Percentiles rank a stretch among this genome's conserved stretches.
Evolutionary conservation across 2,113 vertebrate species (phyloP).

Genomic region (Chunga burmeisteri): DNA sequence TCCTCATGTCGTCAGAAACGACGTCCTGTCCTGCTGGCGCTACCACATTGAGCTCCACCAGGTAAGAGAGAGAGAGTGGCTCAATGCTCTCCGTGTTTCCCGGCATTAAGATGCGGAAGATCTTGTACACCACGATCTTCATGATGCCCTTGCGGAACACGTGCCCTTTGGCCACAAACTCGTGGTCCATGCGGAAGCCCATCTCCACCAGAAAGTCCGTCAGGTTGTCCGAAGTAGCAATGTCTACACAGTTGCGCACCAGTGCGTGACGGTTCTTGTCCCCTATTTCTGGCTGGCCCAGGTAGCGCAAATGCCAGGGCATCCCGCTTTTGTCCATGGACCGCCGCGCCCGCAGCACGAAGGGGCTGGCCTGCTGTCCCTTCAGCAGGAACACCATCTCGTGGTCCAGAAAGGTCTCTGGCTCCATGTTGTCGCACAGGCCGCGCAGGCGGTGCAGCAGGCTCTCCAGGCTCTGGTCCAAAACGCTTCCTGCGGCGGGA

Average conservation of each 20-base stretch:
- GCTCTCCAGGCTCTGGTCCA: slow-evolving; percentile 94
- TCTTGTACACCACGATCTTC: slow-evolving; percentile 94
- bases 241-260: slow-evolving; percentile 95
- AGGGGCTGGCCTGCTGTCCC: slow-evolving; percentile 95
- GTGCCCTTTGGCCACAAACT: slow-evolving; percentile 93
- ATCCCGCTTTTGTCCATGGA: slow-evolving; percentile 84
- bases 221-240: slow-evolving; percentile 91
- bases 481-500: slow-evolving; percentile 83
- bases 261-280: slow-evolving; percentile 92
- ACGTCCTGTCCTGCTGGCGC: slow-evolving; percentile 75
- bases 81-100: slow-evolving; percentile 94
- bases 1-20: slow-evolving; percentile 93
- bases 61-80: slow-evolving; percentile 90
- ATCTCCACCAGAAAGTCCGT: slow-evolving; percentile 94
- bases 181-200: slow-evolving; percentile 99
- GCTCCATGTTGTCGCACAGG: slow-evolving; percentile 96
- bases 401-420: slow-evolving; percentile 91
- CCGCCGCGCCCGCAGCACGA: slow-evolving; percentile 90
- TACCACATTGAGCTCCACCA: slow-evolving; percentile 82
- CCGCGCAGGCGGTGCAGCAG: slow-evolving; percentile 92
- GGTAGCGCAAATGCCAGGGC: slow-evolving; percentile 94
- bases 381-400: slow-evolving; percentile 97
- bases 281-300: slow-evolving; percentile 95
- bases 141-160: slow-evolving; percentile 93
- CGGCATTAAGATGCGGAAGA: slow-evolving; percentile 89